A percentile compares a stretch with the other conserved stretches of the same genome.
Evolutionary conservation across 2,113 vertebrate species (phyloP).

Genomic region (Equus przewalskii): DNA sequence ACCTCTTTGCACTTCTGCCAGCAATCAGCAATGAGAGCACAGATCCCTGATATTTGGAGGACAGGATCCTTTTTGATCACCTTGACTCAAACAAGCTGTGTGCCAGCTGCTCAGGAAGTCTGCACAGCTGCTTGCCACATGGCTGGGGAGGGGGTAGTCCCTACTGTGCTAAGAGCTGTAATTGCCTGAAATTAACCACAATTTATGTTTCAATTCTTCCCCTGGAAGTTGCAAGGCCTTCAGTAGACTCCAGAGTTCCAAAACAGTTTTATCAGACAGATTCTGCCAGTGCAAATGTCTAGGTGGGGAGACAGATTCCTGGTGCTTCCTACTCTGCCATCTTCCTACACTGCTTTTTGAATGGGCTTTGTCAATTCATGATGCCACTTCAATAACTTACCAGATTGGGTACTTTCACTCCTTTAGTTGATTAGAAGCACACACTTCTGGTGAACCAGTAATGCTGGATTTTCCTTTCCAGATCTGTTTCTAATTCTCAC

Average conservation of each 20-base stretch:
- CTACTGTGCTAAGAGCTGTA: background rate
- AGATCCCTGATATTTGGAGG: too few species aligned
- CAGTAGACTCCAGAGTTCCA: background rate
- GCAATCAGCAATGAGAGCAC: too few species aligned
- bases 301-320: background rate
- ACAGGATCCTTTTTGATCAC: too few species aligned
- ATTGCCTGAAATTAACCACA: background rate
- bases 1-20: background rate
- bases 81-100: too few species aligned
- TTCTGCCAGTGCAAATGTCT: background rate
- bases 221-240: background rate
- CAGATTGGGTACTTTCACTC: background rate
- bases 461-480: background rate
- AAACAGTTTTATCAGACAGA: background rate
- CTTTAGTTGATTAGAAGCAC: background rate
- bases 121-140: background rate
- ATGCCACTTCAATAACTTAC: background rate
- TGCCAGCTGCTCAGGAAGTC: background rate
- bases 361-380: background rate
- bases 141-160: background rate
- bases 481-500: background rate
- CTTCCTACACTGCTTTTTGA: background rate
- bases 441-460: background rate
- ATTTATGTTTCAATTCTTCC: background rate
- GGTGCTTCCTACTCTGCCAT: background rate